Evolutionary conservation across 2,888 invertebrate species (phyloP).

Genomic region (Polietes domitor): DNA sequence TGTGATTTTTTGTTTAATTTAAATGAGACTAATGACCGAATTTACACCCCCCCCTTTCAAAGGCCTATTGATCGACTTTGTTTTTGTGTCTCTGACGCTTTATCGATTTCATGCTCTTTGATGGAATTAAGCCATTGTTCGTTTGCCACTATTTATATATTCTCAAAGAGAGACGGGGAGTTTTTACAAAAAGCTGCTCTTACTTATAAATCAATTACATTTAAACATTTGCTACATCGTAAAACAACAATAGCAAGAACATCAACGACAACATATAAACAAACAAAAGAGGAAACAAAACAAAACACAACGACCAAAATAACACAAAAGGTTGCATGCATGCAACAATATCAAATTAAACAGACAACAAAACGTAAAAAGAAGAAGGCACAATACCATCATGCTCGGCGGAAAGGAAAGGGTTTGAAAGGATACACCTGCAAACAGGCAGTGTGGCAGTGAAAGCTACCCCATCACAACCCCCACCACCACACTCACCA

Average conservation of each 20-base stretch:
- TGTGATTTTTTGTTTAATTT: no score
- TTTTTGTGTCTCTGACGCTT: no score
- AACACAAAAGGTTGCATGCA: conserved; percentile 55
- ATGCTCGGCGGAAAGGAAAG: neutral
- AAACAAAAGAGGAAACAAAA: conserved; percentile 38
- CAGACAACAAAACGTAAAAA: conserved; percentile 19
- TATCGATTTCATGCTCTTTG: neutral
- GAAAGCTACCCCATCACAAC: neutral
- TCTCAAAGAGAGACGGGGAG: conserved; percentile 14
- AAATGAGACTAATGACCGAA: no score
- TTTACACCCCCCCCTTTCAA: no score
- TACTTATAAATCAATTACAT: conserved; percentile 61
- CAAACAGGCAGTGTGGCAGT: neutral
- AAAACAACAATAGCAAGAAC: no score
- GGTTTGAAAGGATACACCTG: conserved; percentile 15
- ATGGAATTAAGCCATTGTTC: conserved; percentile 13
- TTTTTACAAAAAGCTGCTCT: conserved; percentile 24
- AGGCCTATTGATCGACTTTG: neutral
- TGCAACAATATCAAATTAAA: conserved; percentile 45
- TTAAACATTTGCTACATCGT: conserved; percentile 53
- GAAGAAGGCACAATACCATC: neutral
- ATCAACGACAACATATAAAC: conserved; percentile 37
- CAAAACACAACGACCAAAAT: conserved; percentile 7
- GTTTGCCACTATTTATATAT: neutral
- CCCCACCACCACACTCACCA: neutral